phyloP scores from a whole-genome alignment of 2,797 vertebrate genomes.

The Sardinella longiceps region DNA sequence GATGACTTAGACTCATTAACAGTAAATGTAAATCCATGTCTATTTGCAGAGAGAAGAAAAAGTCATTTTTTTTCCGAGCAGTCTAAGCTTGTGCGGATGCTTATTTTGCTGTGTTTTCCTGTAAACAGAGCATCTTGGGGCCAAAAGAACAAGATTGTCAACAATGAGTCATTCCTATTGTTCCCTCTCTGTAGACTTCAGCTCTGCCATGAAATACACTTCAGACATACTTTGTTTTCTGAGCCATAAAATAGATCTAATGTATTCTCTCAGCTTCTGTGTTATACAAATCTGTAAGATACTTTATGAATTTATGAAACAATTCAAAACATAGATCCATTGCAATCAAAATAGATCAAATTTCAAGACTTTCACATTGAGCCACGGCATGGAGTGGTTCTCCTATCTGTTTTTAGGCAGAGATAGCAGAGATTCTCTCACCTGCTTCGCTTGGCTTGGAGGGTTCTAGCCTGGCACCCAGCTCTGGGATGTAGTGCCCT shows the following conservation, averaged over 20 bases:
- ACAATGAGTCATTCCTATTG: background rate
- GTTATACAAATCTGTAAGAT: background rate
- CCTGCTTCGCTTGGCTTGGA: conserved; percentile 23
- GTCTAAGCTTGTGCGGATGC: background rate
- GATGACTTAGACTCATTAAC: background rate
- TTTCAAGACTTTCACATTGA: background rate
- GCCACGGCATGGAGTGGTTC: background rate
- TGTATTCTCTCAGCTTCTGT: background rate
- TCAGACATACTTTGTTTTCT: background rate
- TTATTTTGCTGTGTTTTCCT: background rate
- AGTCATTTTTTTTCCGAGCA: background rate
- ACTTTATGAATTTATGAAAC: background rate
- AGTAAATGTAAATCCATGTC: background rate
- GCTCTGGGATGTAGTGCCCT: conserved; percentile 90
- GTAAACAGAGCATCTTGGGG: background rate
- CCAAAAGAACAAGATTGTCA: conserved; percentile 2
- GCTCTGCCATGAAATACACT: background rate
- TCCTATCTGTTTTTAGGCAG: background rate
- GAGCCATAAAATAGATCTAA: background rate
- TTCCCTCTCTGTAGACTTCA: background rate
- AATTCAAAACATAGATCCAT: background rate
- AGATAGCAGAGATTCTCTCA: background rate
- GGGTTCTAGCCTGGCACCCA: conserved; percentile 92
- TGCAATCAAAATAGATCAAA: background rate
- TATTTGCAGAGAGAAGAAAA: background rate